Percentiles rank a stretch among this genome's conserved stretches.
Evolutionary conservation across 2,113 vertebrate species (phyloP).

Genomic region (Echinops telfairi): DNA sequence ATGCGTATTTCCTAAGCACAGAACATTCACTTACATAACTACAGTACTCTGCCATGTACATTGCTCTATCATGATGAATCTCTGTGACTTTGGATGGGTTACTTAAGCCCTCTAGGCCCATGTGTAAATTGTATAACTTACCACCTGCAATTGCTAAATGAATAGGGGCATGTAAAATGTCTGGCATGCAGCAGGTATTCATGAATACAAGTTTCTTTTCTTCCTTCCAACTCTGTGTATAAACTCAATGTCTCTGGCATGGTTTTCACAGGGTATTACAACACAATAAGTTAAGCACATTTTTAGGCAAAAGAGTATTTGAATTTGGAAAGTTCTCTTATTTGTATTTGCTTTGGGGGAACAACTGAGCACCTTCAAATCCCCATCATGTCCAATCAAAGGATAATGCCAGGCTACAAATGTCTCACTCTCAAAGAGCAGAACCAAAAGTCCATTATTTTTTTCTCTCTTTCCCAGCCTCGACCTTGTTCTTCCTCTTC

Average conservation of each 20-base stretch:
- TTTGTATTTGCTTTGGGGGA: background rate
- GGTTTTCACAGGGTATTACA: background rate
- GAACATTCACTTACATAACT: too few relatives aligned
- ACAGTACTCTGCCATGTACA: too few relatives aligned
- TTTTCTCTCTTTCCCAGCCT: fast-evolving
- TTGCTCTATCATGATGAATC: too few relatives aligned
- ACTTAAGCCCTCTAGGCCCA: background rate
- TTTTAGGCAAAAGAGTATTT: background rate
- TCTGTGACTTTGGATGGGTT: background rate
- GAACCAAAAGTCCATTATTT: background rate
- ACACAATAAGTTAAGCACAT: background rate
- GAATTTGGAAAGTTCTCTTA: background rate
- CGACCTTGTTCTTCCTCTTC: too few relatives aligned
- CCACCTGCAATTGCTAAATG: background rate
- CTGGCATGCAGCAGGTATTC: background rate
- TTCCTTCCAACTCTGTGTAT: background rate
- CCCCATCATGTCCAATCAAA: constrained; percentile 19
- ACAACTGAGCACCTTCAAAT: background rate
- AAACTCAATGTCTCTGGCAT: background rate
- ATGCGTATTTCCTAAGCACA: too few relatives aligned
- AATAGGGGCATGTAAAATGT: background rate
- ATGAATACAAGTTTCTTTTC: background rate
- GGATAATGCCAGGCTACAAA: background rate
- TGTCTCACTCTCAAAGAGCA: background rate
- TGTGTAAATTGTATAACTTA: background rate